Base-by-base conservation (phyloP, 2,888 invertebrate species). In the Microdon myrmicae region DNA sequence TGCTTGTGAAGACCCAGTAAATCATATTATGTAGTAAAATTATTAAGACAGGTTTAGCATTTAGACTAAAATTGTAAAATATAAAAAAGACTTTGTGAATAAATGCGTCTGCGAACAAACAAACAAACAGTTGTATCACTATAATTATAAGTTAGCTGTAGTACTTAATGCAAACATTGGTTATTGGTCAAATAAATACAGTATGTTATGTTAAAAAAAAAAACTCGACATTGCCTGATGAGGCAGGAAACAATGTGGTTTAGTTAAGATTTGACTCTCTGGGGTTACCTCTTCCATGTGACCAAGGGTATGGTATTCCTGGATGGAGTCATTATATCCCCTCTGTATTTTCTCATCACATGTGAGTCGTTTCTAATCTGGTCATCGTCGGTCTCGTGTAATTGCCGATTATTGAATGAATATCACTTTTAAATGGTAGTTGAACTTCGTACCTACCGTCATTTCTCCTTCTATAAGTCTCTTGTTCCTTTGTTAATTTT, bases 381-480 rank as follows among this genome's bases (percentile, higher is more conserved):
- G 23, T 26, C 26, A 45, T 26, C 3, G 34, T 25, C n/a, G 45
- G 34, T 1, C 20, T 22, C 19, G 19, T 45, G 1, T 32, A 45
- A 19, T 34, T 34, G 3, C 20, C 16, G 9, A 34, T 20, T 7
- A 34, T 3, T 2, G 34, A 22, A 1, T 3, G 6, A 12, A 16
- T 10, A 2, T 20, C 22, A 19, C 19, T 32, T 19, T 32, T 32
- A 19, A 32, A 32, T 1, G 26, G 39, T n/a, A 41, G 29, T 7
- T n/a, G 14, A 6, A 43, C 44, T 7, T 45, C 34, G 6, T 34
- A 45, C 7, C 34, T 34, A 8, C 34, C 34, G 16, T 34, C 10
- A 7, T 10, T 5, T 32, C n/a, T 6, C n/a, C n/a, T n/a, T 4
- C 22, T 19, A 5, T 12, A 34, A 2, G 12, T 17, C 13, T 34